Conservation (phyloP, 1,140 invertebrate species). For the Drosophila kikkawai region DNA sequence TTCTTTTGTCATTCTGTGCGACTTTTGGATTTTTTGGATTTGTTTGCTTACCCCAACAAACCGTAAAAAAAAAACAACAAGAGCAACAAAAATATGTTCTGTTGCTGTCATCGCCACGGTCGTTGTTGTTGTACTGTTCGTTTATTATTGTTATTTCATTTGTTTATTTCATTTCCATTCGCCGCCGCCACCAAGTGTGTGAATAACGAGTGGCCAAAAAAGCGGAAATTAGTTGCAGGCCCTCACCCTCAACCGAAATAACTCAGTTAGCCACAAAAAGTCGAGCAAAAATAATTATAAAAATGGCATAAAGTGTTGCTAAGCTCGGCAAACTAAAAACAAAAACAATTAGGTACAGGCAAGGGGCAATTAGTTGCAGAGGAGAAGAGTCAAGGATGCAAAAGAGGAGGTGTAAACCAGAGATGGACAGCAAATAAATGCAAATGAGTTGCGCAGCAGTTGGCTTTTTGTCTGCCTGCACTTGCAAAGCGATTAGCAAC, state of each 20-base stretch:
- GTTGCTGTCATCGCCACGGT: conserved; percentile 43
- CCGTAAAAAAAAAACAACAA: conserved; percentile 7
- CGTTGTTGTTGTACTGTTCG: conserved; percentile 29
- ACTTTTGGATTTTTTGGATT: conserved; percentile 40
- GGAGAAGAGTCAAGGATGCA: conserved; percentile 15
- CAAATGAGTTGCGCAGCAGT: conserved; percentile 64
- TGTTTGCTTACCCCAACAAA: conserved; percentile 29
- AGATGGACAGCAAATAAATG: conserved; percentile 70
- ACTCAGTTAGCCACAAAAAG: conserved; percentile 51
- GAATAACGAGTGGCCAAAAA: conserved; percentile 65
- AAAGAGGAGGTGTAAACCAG: conserved; percentile 8
- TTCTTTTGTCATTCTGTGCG: conserved; percentile 65
- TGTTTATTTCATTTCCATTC: conserved; percentile 64
- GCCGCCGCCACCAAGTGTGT: conserved; percentile 46
- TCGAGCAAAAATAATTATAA: conserved; percentile 43
- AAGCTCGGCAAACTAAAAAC: conserved; percentile 48
- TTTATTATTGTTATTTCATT: conserved; percentile 72
- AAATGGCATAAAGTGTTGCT: conserved; percentile 61
- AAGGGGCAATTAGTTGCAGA: conserved; percentile 65
- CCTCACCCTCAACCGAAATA: neutral
- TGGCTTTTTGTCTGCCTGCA: conserved; percentile 62
- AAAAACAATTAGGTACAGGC: conserved; percentile 75
- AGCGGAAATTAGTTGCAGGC: conserved; percentile 71
- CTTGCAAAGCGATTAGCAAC: conserved; percentile 76
- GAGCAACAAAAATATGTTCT: conserved; percentile 47